These are phyloP conservation scores for Gobiocypris rarus DNA, from an alignment of 2,113 vertebrate species.

Conservation along the genomic window DNA sequence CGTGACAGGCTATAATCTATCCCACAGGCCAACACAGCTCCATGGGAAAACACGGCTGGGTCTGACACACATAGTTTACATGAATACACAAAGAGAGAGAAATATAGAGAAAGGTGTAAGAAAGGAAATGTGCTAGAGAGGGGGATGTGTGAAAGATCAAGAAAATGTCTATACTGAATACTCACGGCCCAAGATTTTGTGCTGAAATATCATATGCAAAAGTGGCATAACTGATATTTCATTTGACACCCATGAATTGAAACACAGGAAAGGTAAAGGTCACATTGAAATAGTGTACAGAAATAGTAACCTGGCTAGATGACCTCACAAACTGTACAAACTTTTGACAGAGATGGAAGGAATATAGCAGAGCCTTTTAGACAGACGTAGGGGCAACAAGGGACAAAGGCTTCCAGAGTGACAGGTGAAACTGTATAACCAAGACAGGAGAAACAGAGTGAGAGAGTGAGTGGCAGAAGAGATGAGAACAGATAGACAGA, in stretches of 20 bases:
- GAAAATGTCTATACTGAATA: background rate
- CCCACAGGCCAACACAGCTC: slow-evolving; percentile 32
- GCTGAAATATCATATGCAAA: background rate
- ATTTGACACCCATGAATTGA: too few relatives aligned
- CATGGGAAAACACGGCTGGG: background rate
- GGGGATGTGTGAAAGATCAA: slow-evolving; percentile 33
- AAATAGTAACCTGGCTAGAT: background rate
- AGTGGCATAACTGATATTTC: background rate
- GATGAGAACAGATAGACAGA: slow-evolving; percentile 14
- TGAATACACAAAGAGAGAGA: slow-evolving; percentile 16
- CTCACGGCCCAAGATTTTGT: background rate
- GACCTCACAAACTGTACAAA: background rate
- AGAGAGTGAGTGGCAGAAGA: background rate
- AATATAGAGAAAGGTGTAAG: slow-evolving; percentile 10
- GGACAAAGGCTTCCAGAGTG: slow-evolving; percentile 5
- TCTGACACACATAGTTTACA: slow-evolving; percentile 11
- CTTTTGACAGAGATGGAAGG: background rate
- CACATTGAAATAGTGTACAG: background rate
- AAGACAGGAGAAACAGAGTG: background rate
- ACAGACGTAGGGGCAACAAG: background rate
- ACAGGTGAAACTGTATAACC: slow-evolving; percentile 23
- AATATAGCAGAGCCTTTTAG: slow-evolving; percentile 1
- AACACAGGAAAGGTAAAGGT: slow-evolving; percentile 1
- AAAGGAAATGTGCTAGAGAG: slow-evolving; percentile 19
- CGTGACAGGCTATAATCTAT: slow-evolving; percentile 20